These are phyloP conservation scores for Forbesichthys papilliferus DNA, from an alignment of 2,113 vertebrate species.

Conservation along the genomic window DNA sequence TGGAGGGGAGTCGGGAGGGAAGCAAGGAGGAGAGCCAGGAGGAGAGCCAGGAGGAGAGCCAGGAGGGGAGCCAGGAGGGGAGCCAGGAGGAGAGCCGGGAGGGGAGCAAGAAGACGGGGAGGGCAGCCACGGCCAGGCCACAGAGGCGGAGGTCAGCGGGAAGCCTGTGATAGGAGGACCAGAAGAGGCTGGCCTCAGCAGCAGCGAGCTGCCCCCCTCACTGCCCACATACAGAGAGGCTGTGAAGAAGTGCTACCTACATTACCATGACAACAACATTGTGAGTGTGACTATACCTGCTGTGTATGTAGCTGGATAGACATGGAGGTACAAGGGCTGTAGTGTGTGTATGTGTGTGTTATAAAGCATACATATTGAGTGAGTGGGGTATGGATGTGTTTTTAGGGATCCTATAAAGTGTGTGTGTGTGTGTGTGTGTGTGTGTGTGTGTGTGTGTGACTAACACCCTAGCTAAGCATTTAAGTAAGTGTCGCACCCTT, in stretches of 20 bases:
- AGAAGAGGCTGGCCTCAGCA: constrained; percentile 12
- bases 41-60: no score
- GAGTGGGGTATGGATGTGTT: constrained; percentile 74
- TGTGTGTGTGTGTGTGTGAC: neutral
- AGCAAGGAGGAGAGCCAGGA: neutral
- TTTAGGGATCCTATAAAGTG: neutral
- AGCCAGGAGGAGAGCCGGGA: neutral
- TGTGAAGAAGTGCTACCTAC: constrained; percentile 78
- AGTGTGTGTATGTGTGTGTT: neutral
- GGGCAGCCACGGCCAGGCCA: neutral
- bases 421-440: neutral
- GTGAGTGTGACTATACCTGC: constrained; percentile 66
- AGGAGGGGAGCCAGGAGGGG: neutral
- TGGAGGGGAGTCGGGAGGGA: constrained; percentile 18
- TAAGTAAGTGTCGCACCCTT: neutral
- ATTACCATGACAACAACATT: constrained; percentile 83
- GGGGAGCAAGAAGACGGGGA: neutral
- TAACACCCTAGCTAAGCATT: neutral
- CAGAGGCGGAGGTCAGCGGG: neutral
- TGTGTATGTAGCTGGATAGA: neutral
- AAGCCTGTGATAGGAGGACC: neutral
- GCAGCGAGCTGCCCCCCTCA: neutral
- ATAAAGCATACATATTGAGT: no score
- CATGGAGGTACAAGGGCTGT: neutral
- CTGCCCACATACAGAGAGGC: constrained; percentile 79